Percentiles rank a stretch among this genome's conserved stretches.
Evolutionary conservation across 2,888 invertebrate species (phyloP).

Genomic region (Agelastica alni): DNA sequence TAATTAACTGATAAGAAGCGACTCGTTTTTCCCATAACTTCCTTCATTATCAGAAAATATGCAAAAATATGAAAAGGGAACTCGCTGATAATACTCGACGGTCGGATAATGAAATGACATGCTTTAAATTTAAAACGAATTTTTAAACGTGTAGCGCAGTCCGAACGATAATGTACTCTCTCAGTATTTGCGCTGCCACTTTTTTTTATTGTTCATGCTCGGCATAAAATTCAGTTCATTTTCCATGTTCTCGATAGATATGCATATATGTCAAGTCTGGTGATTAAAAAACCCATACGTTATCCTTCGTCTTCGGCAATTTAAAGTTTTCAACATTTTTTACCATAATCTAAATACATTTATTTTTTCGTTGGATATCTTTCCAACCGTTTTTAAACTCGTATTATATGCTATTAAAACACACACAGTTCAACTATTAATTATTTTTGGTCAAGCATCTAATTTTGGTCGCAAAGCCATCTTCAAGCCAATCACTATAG

Average conservation of each 20-base stretch:
- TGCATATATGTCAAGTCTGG: constrained; percentile 9
- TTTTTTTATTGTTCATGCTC: constrained; percentile 12
- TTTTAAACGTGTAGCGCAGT: constrained; percentile 28
- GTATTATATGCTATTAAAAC: too few species aligned
- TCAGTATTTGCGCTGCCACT: constrained; percentile 4
- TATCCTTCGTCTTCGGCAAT: too few species aligned
- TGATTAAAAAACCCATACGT: neutral
- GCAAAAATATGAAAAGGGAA: constrained; percentile 48
- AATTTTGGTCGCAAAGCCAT: too few species aligned
- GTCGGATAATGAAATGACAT: constrained; percentile 38
- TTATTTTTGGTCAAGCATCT: too few species aligned
- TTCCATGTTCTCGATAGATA: constrained; percentile 8
- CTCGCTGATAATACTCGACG: constrained; percentile 33
- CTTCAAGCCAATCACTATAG: too few species aligned
- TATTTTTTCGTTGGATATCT: too few species aligned
- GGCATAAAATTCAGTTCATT: constrained; percentile 9
- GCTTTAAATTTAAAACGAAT: constrained; percentile 37
- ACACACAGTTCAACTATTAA: too few species aligned
- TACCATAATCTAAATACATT: too few species aligned
- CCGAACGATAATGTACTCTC: constrained; percentile 9
- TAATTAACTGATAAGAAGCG: constrained; percentile 43
- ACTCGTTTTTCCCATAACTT: constrained; percentile 46
- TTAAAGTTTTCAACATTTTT: too few species aligned
- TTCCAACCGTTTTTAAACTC: too few species aligned
- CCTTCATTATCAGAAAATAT: constrained; percentile 46